Evolutionary conservation across 2,888 invertebrate genomes (phyloP).

Genomic region (Andrena haemorrhoa): DNA sequence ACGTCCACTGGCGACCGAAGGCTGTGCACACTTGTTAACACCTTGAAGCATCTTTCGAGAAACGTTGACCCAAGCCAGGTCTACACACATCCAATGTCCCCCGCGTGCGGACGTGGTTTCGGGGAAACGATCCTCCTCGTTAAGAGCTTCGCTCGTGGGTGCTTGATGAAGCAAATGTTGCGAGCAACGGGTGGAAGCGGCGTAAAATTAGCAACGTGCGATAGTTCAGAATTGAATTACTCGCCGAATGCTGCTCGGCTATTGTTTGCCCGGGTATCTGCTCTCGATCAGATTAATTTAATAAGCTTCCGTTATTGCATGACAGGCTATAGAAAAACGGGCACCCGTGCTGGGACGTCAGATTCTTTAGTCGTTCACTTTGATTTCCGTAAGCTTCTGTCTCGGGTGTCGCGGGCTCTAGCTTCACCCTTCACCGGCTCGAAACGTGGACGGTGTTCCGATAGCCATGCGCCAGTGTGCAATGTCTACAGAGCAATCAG

Average conservation of each 20-base stretch:
- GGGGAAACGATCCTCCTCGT: neutral
- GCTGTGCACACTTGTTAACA: neutral
- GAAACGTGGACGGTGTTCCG: neutral
- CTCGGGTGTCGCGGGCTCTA: neutral
- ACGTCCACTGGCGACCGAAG: neutral
- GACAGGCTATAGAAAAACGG: neutral
- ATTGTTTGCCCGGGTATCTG: conserved; percentile 24
- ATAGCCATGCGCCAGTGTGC: neutral
- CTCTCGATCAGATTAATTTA: conserved; percentile 12
- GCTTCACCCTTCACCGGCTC: neutral
- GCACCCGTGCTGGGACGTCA: no score
- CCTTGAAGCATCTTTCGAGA: neutral
- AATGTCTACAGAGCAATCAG: neutral
- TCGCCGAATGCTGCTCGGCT: neutral
- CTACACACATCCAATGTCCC: neutral
- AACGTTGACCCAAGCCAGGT: neutral
- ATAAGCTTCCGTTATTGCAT: conserved; percentile 10
- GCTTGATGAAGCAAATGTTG: neutral
- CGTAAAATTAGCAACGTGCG: conserved; percentile 18
- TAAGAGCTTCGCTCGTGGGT: neutral
- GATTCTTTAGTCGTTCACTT: neutral
- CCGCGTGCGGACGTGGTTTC: neutral
- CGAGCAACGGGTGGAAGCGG: neutral
- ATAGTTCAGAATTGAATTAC: neutral
- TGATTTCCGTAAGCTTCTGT: neutral